Conservation (phyloP, 2,113 vertebrate genomes). For the Fulica atra region DNA sequence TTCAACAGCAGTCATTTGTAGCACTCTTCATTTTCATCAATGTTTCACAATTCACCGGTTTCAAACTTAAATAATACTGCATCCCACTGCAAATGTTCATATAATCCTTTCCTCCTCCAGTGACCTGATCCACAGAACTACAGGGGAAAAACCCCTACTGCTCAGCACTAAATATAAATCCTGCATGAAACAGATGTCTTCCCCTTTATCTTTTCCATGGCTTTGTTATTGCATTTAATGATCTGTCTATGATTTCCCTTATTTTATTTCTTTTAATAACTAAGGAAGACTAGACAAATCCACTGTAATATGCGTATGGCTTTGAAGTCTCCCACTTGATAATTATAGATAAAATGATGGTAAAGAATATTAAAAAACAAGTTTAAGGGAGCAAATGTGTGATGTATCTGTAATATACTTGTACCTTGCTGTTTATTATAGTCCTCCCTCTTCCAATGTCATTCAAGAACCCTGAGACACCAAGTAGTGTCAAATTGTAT, state of each 20-base stretch:
- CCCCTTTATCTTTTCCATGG: slow-evolving; percentile 49
- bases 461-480: not conserved
- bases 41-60: slow-evolving; percentile 19
- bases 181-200: slow-evolving; percentile 33
- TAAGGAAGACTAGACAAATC: slow-evolving; percentile 9
- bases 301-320: not conserved
- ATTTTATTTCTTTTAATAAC: slow-evolving; percentile 43
- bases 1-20: slow-evolving; percentile 47
- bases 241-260: slow-evolving; percentile 22
- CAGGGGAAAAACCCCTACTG: not conserved
- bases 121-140: slow-evolving; percentile 19
- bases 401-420: not conserved
- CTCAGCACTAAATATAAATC: slow-evolving; percentile 61
- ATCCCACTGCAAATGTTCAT: slow-evolving; percentile 15
- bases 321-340: slow-evolving; percentile 26
- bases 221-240: slow-evolving; percentile 57
- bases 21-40: slow-evolving; percentile 18
- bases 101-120: not conserved
- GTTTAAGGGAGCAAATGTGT: not conserved
- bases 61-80: slow-evolving; percentile 28
- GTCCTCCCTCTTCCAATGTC: not conserved
- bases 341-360: slow-evolving; percentile 28
- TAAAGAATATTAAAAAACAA: not conserved
- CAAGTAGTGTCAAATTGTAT: not conserved
- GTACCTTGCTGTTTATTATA: not conserved